A percentile compares a stretch with the other conserved stretches of the same genome.
phyloP scores from a whole-genome alignment of 2,113 vertebrate species.

The Pseudorhombus dupliciocellatus region DNA sequence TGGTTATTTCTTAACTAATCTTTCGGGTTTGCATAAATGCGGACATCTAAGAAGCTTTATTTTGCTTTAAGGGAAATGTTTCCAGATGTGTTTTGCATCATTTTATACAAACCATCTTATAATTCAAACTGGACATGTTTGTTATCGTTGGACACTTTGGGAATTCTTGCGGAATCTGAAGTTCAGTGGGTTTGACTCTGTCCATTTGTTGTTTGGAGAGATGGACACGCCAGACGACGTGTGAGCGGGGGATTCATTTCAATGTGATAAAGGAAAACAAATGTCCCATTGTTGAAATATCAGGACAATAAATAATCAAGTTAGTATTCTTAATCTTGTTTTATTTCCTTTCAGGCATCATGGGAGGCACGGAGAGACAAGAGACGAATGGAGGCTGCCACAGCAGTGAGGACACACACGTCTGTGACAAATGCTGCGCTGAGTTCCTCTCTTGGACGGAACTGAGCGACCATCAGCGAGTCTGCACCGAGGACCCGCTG shows the following conservation, averaged over 20 bases:
- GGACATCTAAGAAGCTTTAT: not conserved
- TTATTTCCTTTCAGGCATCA: constrained; percentile 69
- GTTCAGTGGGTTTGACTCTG: constrained; percentile 27
- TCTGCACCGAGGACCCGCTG: constrained; percentile 86
- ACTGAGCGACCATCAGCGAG: constrained; percentile 87
- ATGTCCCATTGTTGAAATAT: constrained; percentile 27
- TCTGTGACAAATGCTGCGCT: constrained; percentile 90
- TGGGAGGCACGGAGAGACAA: constrained; percentile 81
- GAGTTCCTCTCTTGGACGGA: constrained; percentile 94
- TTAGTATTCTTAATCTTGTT: constrained; percentile 9
- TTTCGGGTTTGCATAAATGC: not conserved
- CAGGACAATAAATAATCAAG: constrained; percentile 37
- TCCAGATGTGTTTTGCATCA: constrained; percentile 16
- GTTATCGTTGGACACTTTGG: constrained; percentile 34
- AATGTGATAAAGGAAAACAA: constrained; percentile 9
- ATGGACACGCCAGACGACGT: not conserved
- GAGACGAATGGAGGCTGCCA: constrained; percentile 82
- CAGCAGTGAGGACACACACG: constrained; percentile 86
- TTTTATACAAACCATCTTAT: not conserved
- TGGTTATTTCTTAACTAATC: not conserved
- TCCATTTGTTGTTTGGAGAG: constrained; percentile 14
- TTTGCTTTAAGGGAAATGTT: constrained; percentile 7
- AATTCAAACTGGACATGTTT: constrained; percentile 14
- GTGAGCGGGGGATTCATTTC: constrained; percentile 51
- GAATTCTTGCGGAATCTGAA: constrained; percentile 17